Percentiles rank a stretch among this genome's conserved stretches.
These are phyloP conservation scores for Enteromius afrohamiltoni DNA, from an alignment of 2,797 vertebrate species.

Conservation along the genomic window DNA sequence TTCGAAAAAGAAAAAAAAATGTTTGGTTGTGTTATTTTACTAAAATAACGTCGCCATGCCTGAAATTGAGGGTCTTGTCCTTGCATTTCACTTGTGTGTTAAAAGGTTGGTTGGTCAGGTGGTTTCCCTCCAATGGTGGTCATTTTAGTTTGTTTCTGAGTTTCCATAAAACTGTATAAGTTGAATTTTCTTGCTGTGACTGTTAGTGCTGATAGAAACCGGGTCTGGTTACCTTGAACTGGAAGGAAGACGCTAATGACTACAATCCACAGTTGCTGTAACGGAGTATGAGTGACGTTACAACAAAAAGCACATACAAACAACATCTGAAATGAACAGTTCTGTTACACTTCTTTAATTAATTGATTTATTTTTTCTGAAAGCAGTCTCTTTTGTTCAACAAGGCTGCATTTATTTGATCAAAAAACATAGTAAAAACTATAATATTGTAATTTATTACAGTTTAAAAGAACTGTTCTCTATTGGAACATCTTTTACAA, in stretches of 20 bases:
- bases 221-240: constrained; percentile 4
- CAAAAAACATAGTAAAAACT: not conserved
- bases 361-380: not conserved
- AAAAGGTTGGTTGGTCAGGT: constrained; percentile 1
- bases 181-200: constrained; percentile 9
- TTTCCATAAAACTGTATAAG: not conserved
- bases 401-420: not conserved
- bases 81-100: constrained; percentile 43
- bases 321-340: not conserved
- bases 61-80: constrained; percentile 18
- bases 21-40: not conserved
- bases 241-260: constrained; percentile 25
- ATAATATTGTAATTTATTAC: not conserved
- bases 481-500: not conserved
- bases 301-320: constrained; percentile 17
- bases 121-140: constrained; percentile 40
- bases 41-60: constrained; percentile 16
- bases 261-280: not conserved
- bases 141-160: constrained; percentile 39
- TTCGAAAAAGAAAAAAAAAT: not conserved
- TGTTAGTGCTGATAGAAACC: constrained; percentile 28
- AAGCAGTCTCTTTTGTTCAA: not conserved
- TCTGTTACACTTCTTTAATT: not conserved
- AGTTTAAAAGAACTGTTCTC: not conserved
- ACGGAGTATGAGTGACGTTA: not conserved